phyloP scores from a whole-genome alignment of 2,113 vertebrate species.

The Crocuta crocuta region DNA sequence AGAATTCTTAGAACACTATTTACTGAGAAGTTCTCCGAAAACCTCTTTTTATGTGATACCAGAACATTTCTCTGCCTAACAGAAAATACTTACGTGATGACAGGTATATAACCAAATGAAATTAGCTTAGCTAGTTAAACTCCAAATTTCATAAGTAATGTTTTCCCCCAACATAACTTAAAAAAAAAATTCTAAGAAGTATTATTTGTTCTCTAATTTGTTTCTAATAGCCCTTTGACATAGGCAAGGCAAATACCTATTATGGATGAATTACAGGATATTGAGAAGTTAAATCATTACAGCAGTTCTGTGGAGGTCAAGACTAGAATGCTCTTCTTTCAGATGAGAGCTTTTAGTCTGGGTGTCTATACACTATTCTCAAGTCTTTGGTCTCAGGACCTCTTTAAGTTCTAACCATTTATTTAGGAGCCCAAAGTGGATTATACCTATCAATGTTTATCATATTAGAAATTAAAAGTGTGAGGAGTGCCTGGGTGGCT shows the following conservation, averaged over 20 bases:
- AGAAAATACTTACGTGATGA: background rate
- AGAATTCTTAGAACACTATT: constrained; percentile 47
- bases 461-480: constrained; percentile 34
- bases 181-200: constrained; percentile 29
- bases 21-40: constrained; percentile 5
- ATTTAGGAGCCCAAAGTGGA: background rate
- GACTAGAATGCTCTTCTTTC: background rate
- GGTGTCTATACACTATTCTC: background rate
- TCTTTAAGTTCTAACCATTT: constrained; percentile 2
- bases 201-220: constrained; percentile 27
- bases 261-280: background rate
- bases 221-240: background rate
- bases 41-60: background rate
- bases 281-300: constrained; percentile 44
- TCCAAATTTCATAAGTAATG: constrained; percentile 30
- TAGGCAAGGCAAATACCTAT: background rate
- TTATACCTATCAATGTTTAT: constrained; percentile 13
- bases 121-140: background rate
- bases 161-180: background rate
- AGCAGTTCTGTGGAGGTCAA: background rate
- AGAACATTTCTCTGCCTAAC: background rate
- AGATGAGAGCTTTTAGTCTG: background rate
- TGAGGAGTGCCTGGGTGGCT: no score
- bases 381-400: constrained; percentile 1
- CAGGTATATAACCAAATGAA: constrained; percentile 25